Conservation (phyloP, 2,113 vertebrate genomes). For the Panurus biarmicus region DNA sequence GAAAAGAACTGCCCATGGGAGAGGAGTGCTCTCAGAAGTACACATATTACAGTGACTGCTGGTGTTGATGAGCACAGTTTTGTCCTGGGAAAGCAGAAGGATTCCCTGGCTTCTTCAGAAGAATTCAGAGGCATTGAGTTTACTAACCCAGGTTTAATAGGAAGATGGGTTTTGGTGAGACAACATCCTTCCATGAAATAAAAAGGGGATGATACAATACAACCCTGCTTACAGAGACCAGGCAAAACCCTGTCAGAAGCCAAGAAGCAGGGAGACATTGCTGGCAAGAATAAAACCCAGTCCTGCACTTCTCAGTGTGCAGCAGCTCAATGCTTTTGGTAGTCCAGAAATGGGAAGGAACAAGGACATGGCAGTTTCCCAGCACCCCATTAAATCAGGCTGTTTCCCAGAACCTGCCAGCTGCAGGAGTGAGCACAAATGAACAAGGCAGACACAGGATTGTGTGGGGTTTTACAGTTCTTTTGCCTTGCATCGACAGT, state of each 20-base stretch:
- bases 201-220: not conserved
- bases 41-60: not conserved
- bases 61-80: not conserved
- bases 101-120: not conserved
- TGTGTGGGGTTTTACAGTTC: not conserved
- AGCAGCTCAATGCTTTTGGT: not conserved
- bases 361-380: not conserved
- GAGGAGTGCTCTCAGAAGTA: not conserved
- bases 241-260: not conserved
- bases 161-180: not conserved
- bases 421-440: not conserved
- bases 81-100: not conserved
- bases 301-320: not conserved
- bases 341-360: not conserved
- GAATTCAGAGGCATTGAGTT: not conserved
- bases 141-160: not conserved
- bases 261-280: not conserved
- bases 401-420: not conserved
- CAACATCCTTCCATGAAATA: not conserved
- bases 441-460: not conserved
- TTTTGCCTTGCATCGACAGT: not conserved
- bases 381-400: not conserved
- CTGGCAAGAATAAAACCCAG: not conserved
- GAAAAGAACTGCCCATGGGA: not conserved
- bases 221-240: not conserved